A percentile compares a stretch with the other conserved stretches of the same genome.
Conservation (phyloP, 2,888 invertebrate species). For the Sphaerophoria rueppellii region DNA sequence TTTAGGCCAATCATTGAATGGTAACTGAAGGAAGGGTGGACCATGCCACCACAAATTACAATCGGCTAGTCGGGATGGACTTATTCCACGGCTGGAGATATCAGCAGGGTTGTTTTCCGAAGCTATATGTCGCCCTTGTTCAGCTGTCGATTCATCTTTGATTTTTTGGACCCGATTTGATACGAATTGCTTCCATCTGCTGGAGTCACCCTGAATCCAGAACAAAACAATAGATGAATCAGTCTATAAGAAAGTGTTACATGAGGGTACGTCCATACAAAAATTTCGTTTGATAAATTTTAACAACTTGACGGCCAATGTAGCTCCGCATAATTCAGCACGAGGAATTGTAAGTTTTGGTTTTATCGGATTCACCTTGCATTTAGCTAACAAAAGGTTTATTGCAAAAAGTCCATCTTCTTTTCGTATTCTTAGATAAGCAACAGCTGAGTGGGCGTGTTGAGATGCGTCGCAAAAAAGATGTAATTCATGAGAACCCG, state of each 20-base stretch:
- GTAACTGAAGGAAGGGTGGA: slow-evolving; percentile 16
- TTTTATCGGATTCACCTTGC: no score
- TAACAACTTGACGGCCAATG: no score
- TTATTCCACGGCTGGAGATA: slow-evolving; percentile 28
- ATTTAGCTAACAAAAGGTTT: no score
- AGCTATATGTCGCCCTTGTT: slow-evolving; percentile 18
- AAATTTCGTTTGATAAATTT: no score
- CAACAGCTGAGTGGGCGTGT: no score
- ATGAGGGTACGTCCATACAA: no score
- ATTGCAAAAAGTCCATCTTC: no score
- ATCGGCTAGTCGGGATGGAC: slow-evolving; percentile 5
- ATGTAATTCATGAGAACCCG: no score
- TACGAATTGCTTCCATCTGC: slow-evolving; percentile 39
- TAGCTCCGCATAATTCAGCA: no score
- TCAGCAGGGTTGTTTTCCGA: not conserved
- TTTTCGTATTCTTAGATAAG: no score
- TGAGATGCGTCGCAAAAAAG: no score
- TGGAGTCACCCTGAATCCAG: slow-evolving; percentile 32
- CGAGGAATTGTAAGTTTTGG: no score
- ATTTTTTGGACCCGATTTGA: slow-evolving; percentile 20
- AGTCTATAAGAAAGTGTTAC: slow-evolving; percentile 36
- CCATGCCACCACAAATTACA: slow-evolving; percentile 33
- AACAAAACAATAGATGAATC: slow-evolving; percentile 30
- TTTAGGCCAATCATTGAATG: slow-evolving; percentile 19
- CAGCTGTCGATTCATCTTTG: not conserved